These are phyloP conservation scores for Camptogramma bilineatum DNA, from an alignment of 2,888 invertebrate genomes.

Conservation along the genomic window DNA sequence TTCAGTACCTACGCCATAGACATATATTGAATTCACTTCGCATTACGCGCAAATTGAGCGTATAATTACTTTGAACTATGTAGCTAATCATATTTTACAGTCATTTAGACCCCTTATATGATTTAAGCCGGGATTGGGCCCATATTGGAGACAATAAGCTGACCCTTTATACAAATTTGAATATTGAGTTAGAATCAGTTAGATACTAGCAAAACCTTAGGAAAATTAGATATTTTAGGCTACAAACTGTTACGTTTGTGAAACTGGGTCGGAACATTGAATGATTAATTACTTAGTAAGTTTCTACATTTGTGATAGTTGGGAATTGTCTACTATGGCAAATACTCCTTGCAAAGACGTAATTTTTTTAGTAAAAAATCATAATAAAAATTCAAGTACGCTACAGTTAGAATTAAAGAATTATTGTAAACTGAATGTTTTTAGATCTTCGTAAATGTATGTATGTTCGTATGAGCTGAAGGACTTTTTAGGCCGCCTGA, in stretches of 20 bases:
- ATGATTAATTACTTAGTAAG: neutral
- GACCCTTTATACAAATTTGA: constrained; percentile 38
- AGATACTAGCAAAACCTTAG: neutral
- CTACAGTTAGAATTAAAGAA: too few relatives aligned
- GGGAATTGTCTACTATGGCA: neutral
- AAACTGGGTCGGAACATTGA: neutral
- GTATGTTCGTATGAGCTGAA: too few relatives aligned
- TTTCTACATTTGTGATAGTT: neutral
- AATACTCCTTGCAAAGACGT: neutral
- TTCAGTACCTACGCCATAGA: constrained; percentile 12
- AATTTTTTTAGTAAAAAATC: too few relatives aligned
- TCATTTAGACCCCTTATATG: constrained; percentile 35
- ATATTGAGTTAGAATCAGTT: constrained; percentile 9
- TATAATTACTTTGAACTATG: constrained; percentile 36
- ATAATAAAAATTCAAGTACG: too few relatives aligned
- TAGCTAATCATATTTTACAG: constrained; percentile 37
- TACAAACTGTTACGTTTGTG: neutral
- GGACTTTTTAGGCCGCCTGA: too few relatives aligned
- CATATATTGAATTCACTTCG: constrained; percentile 49
- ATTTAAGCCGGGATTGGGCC: constrained; percentile 34
- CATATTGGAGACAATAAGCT: constrained; percentile 22
- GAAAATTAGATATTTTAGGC: neutral
- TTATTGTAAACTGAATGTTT: too few relatives aligned
- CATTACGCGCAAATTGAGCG: constrained; percentile 43
- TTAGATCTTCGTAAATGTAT: too few relatives aligned